Percentiles rank a stretch among this genome's conserved stretches.
phyloP scores from a whole-genome alignment of 2,113 vertebrate species.

The Trochalopteron elliotii region DNA sequence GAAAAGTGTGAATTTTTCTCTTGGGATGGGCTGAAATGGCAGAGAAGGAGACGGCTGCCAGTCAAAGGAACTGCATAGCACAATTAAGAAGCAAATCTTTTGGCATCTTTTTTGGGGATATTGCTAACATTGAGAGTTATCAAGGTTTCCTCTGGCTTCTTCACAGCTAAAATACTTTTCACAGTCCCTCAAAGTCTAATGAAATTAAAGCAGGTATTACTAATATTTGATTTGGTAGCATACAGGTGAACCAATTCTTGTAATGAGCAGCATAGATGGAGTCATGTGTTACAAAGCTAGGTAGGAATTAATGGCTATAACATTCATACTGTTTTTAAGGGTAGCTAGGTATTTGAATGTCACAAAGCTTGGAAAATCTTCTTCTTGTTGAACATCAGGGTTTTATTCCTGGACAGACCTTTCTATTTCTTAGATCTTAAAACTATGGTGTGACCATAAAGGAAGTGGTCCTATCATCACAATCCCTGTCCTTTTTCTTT shows the following conservation, averaged over 20 bases:
- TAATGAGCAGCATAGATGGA: background rate
- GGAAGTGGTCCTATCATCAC: background rate
- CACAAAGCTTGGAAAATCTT: background rate
- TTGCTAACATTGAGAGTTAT: background rate
- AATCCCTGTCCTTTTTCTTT: background rate
- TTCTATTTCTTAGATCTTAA: background rate
- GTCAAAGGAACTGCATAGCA: background rate
- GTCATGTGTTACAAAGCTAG: background rate
- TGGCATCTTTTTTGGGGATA: background rate
- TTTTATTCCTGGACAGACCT: background rate
- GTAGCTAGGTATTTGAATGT: background rate
- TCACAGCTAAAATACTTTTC: background rate
- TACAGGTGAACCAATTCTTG: background rate
- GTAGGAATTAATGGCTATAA: background rate
- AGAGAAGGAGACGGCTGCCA: background rate
- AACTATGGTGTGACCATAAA: background rate
- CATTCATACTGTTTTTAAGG: background rate
- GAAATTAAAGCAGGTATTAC: background rate
- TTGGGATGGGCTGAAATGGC: background rate
- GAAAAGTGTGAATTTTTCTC: background rate
- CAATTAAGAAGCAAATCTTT: background rate
- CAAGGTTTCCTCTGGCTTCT: background rate
- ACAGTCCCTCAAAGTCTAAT: background rate
- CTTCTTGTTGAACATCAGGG: background rate
- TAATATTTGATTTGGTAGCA: background rate